Evolutionary conservation across 2,113 vertebrate species (phyloP).

Genomic region (Dicrurus megarhynchus): DNA sequence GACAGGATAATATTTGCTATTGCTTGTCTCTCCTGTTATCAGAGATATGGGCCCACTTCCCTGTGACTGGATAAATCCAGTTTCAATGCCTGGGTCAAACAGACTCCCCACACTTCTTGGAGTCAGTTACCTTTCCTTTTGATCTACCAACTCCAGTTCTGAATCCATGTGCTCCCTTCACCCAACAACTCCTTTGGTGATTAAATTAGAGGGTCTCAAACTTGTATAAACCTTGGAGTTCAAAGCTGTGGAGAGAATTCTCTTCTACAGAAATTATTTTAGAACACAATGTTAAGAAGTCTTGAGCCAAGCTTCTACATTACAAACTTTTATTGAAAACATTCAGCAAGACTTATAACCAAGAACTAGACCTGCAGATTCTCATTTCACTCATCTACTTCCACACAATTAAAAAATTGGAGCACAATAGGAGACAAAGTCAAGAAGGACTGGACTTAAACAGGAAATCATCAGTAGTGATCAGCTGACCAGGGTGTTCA

Average conservation of each 20-base stretch:
- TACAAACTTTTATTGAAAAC: neutral
- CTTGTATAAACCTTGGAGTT: neutral
- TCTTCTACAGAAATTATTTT: neutral
- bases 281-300: neutral
- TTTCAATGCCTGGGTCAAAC: neutral
- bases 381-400: neutral
- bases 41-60: neutral
- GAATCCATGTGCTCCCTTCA: neutral
- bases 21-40: neutral
- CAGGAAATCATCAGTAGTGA: neutral
- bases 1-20: neutral
- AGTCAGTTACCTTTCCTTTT: neutral
- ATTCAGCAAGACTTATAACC: neutral
- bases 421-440: neutral
- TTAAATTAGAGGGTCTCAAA: neutral
- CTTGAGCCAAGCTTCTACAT: neutral
- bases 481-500: neutral
- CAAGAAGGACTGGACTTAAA: neutral
- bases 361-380: neutral
- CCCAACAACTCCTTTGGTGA: neutral
- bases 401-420: neutral
- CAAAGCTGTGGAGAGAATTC: neutral
- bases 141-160: neutral
- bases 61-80: neutral
- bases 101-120: neutral